phyloP scores from a whole-genome alignment of 2,113 vertebrate species.

The Nannobrachium achirus region DNA sequence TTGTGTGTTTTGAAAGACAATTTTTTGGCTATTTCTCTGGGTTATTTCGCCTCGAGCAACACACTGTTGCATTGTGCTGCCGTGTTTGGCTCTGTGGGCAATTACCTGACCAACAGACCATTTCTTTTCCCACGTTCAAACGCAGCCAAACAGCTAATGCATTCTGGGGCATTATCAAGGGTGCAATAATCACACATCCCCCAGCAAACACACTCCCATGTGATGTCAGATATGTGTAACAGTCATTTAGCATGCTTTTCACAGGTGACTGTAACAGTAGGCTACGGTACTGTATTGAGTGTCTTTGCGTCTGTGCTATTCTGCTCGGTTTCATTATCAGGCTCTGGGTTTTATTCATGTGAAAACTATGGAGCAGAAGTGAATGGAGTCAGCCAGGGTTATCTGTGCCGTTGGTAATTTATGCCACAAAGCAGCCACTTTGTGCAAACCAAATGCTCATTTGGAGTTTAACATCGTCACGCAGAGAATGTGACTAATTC shows the following conservation, averaged over 20 bases:
- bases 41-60: constrained; percentile 21
- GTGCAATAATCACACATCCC: constrained; percentile 45
- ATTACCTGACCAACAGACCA: constrained; percentile 47
- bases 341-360: constrained; percentile 42
- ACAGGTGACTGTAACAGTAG: background rate
- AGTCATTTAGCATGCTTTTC: constrained; percentile 46
- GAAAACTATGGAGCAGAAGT: constrained; percentile 21
- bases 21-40: constrained; percentile 16
- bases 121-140: constrained; percentile 24
- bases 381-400: constrained; percentile 43
- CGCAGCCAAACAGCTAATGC: constrained; percentile 15
- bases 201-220: constrained; percentile 25
- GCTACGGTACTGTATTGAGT: constrained; percentile 14
- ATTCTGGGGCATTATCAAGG: constrained; percentile 34
- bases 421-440: constrained; percentile 30
- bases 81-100: constrained; percentile 40
- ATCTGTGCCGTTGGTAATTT: constrained; percentile 34
- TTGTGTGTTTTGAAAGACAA: constrained; percentile 26
- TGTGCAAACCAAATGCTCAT: constrained; percentile 43
- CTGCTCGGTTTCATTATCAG: constrained; percentile 39
- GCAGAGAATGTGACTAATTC: constrained; percentile 63
- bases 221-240: constrained; percentile 34
- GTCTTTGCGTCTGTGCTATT: constrained; percentile 11
- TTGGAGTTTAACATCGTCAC: constrained; percentile 61
- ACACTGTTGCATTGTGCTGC: constrained; percentile 16